Base-by-base conservation (phyloP, 2,113 vertebrate species). In the Pao palembangensis region DNA sequence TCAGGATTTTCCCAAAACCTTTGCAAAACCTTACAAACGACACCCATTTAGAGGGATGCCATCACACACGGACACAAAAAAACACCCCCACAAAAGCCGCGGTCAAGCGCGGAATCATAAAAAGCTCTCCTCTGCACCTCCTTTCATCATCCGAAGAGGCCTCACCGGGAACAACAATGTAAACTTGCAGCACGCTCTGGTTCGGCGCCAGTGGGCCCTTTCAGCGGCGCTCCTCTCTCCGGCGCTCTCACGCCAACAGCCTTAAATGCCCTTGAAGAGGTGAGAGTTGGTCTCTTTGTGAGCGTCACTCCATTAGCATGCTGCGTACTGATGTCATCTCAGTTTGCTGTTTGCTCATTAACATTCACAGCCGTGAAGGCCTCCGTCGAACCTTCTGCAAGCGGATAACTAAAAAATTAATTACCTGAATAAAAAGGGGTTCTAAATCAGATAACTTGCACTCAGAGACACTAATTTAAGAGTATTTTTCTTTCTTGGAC, bases 121-220 rank as follows among this genome's bases (percentile, higher is more conserved):
- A 66, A 70, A 66, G 68, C 71, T 47, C 71, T 70, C 62, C 63
- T 55, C 56, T 13, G 41, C 65, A 69, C 61, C 64, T 64, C 63
- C 38, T 50, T 64, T 71, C 67, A 60, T 64, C 7, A 8, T 64
- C 69, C 61, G 67, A 75, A 82, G 64, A 65, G 65, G 52, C 71
- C 79, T 75, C 79, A 53, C 41, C 0, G 4, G 17, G 56, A 57
- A 55, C 73, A 76, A 82, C 75, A 76, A 76, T 69, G 62, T 53
- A 63, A 28, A 51, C 73, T 71, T 50, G 62, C 64, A 67, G 20
- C 34, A 52, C 23, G 44, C 61, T 61, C 73, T 81, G 79, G 71
- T 76, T 46, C 21, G 38, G 50, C 70, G 77, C 79, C 84, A 84
- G 75, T 17, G 41, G 2, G 54, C 41, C 75, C 75, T 75, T 79